Percentiles rank a stretch among this genome's conserved stretches.
Evolutionary conservation across 2,797 vertebrate species (phyloP).

Genomic region (Periophthalmus magnuspinnatus): DNA sequence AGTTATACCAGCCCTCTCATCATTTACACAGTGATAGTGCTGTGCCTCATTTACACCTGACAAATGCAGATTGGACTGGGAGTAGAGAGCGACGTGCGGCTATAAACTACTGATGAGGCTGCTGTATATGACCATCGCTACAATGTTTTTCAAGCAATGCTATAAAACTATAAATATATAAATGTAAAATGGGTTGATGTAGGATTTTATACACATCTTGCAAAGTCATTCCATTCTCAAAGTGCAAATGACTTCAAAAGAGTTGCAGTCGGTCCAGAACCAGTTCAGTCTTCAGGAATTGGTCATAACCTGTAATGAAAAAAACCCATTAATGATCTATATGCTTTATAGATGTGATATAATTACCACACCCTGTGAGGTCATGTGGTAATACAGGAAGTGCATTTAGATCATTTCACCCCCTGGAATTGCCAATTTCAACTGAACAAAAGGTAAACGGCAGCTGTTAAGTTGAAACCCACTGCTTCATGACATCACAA

Average conservation of each 20-base stretch:
- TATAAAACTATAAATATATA: not conserved
- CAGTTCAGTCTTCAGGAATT: conserved; percentile 44
- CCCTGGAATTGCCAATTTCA: too few relatives aligned
- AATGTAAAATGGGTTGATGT: not conserved
- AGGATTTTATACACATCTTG: not conserved
- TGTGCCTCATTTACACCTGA: conserved; percentile 7
- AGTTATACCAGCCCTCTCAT: conserved; percentile 31
- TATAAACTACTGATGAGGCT: not conserved
- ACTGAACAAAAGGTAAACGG: too few relatives aligned
- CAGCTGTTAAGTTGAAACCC: too few relatives aligned
- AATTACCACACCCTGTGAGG: too few relatives aligned
- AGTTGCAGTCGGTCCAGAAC: conserved; percentile 8
- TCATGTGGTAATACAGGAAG: too few relatives aligned
- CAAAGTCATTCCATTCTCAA: conserved; percentile 1
- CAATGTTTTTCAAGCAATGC: not conserved
- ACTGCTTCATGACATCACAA: too few relatives aligned
- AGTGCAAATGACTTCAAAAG: not conserved
- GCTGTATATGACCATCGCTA: not conserved
- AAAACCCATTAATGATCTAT: not conserved
- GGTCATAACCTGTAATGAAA: conserved; percentile 61
- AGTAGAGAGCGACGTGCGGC: not conserved
- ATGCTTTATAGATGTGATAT: too few relatives aligned
- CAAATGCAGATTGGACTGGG: conserved; percentile 5
- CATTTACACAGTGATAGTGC: conserved; percentile 28
- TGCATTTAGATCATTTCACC: too few relatives aligned